A percentile compares a stretch with the other conserved stretches of the same genome.
Evolutionary conservation across 2,888 invertebrate genomes (phyloP).

Genomic region (Thysanoteuthis rhombus): DNA sequence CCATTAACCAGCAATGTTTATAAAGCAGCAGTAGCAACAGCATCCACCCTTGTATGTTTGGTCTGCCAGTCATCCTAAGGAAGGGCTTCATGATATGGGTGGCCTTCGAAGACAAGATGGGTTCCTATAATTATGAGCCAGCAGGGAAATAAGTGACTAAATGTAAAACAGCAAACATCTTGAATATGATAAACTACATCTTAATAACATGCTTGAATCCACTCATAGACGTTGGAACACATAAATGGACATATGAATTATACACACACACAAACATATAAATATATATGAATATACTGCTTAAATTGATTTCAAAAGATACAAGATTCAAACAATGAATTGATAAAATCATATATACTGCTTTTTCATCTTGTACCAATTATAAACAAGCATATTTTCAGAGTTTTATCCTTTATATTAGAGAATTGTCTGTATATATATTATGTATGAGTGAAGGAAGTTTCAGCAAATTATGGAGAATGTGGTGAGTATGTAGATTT

Average conservation of each 20-base stretch:
- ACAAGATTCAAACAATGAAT: too few relatives aligned
- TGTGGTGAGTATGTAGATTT: too few relatives aligned
- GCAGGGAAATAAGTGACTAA: background rate
- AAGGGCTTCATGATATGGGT: background rate
- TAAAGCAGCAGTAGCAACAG: background rate
- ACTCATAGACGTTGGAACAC: too few relatives aligned
- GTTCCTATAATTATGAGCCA: background rate
- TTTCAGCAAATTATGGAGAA: too few relatives aligned
- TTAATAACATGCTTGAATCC: background rate
- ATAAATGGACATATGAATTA: background rate
- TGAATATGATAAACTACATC: background rate
- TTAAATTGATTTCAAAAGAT: too few relatives aligned
- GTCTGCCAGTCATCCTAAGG: background rate
- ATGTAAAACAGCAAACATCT: background rate
- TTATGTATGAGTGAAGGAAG: too few relatives aligned
- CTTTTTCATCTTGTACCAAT: too few relatives aligned
- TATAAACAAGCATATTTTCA: too few relatives aligned
- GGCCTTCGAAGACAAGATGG: background rate
- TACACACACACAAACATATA: background rate
- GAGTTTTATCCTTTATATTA: too few relatives aligned
- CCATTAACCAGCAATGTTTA: background rate
- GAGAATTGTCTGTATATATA: too few relatives aligned
- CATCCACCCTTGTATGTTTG: background rate
- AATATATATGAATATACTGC: background rate
- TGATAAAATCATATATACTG: too few relatives aligned